A percentile compares a stretch with the other conserved stretches of the same genome.
phyloP scores from a whole-genome alignment of 1,140 invertebrate genomes.

The Procambarus clarkii region DNA sequence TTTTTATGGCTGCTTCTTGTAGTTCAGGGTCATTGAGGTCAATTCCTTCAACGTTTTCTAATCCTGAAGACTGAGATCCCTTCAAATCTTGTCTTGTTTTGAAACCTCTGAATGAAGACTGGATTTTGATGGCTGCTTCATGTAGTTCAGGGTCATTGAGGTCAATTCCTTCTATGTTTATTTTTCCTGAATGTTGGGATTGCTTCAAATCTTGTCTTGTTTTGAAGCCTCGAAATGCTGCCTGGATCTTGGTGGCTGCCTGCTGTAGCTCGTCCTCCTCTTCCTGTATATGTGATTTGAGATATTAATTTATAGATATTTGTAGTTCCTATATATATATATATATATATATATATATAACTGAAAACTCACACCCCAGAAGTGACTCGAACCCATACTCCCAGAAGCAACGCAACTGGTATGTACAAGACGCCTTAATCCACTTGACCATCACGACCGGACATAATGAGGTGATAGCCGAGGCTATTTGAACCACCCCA shows the following conservation, averaged over 20 bases:
- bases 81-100: conserved; percentile 18
- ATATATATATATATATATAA: no score
- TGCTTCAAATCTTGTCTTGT: background rate
- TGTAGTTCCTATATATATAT: background rate
- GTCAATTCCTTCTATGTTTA: background rate
- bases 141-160: conserved; percentile 7
- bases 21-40: background rate
- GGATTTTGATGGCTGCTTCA: background rate
- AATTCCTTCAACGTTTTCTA: background rate
- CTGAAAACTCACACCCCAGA: no score
- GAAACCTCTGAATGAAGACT: conserved; percentile 16
- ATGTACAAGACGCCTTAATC: no score
- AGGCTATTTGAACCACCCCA: no score
- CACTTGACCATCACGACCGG: no score
- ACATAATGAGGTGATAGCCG: no score
- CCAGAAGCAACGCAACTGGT: no score
- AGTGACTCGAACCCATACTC: no score
- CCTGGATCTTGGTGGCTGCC: conserved; percentile 42
- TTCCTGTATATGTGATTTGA: background rate
- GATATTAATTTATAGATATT: background rate
- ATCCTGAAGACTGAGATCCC: rapidly evolving
- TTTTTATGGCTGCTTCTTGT: conserved; percentile 22
- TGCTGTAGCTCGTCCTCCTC: background rate
- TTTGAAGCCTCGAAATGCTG: conserved; percentile 20
- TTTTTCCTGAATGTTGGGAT: background rate